phyloP scores from a whole-genome alignment of 2,113 vertebrate genomes.

The Eclectus roratus region DNA sequence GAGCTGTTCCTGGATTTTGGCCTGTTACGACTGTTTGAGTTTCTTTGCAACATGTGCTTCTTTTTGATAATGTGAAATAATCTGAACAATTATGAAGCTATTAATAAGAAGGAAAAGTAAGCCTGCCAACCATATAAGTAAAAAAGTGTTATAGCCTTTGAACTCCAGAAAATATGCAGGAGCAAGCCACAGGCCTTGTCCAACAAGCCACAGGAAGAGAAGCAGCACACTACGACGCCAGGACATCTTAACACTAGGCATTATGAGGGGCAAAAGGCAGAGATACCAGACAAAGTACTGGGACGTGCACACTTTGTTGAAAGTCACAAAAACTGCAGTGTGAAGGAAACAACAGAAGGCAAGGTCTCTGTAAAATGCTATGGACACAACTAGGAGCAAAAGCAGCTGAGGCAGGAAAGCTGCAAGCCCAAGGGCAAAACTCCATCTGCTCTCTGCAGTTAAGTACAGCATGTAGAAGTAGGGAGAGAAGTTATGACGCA shows the following conservation, averaged over 20 bases:
- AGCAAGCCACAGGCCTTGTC: slow-evolving; percentile 88
- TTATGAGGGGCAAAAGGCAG: slow-evolving; percentile 87
- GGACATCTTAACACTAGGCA: slow-evolving; percentile 81
- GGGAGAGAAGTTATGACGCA: slow-evolving; percentile 93
- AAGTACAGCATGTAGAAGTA: slow-evolving; percentile 98
- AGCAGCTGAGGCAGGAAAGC: slow-evolving; percentile 88
- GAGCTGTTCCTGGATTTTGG: not conserved
- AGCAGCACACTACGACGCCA: slow-evolving; percentile 66
- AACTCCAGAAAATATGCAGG: slow-evolving; percentile 92
- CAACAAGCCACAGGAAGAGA: slow-evolving; percentile 86
- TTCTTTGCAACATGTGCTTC: not conserved
- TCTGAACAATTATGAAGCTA: slow-evolving; percentile 82
- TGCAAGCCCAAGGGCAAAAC: slow-evolving; percentile 78
- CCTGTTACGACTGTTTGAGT: slow-evolving; percentile 21
- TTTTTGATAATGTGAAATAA: slow-evolving; percentile 83
- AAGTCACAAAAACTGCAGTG: slow-evolving; percentile 89
- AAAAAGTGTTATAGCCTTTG: slow-evolving; percentile 86
- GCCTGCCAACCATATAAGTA: slow-evolving; percentile 86
- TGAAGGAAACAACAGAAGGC: slow-evolving; percentile 91
- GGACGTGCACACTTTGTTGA: slow-evolving; percentile 99
- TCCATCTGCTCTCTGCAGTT: slow-evolving; percentile 87
- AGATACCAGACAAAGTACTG: slow-evolving; percentile 99
- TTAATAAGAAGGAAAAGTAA: slow-evolving; percentile 89
- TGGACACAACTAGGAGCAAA: slow-evolving; percentile 78
- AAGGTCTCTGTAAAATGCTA: slow-evolving; percentile 84